Base-by-base conservation (phyloP, 23 tunicate genomes). In the Trididemnum miniatum region DNA sequence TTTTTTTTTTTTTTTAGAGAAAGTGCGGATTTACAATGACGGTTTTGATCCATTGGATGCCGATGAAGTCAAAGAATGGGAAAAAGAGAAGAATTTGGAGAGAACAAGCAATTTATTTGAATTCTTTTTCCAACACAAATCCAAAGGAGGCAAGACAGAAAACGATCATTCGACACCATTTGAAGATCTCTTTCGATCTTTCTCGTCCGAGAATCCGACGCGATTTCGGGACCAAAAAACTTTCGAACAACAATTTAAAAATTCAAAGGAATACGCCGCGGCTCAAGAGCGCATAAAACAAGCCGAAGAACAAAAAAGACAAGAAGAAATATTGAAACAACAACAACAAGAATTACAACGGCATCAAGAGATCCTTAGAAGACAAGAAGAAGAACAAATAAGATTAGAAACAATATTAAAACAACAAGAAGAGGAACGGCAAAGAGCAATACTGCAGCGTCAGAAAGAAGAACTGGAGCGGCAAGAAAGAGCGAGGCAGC, bases 41-140 rank as follows among this genome's bases (percentile, higher is more conserved):
- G 98, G 98, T 5, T 93, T 66, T 62, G 98, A 93, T 38, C 98
- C 98, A 1, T 31, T 93, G 79, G 94, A 93, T 33, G 36, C 34
- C 0, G 95, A 95, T 1, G 88, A 95, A 0, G 95, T 89, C 7
- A 85, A 73, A 12, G 85, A 85, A 36, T 89, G 92, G 88, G 99
- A 95, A 65, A 78, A 85, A 25, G 91, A 86, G 31, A 65, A 85
- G 69, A 57, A 65, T 35, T 26, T 35, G 18, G 85, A 35, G 0
- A 72, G 78, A 5, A 18, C 79, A 23, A 83, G 77, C 32, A 82
- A 82, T 32, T 38, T 89, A 38, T 85, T 89, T 75, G 62, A 89
- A 35, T 80, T 78, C 30, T 89, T 89, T 79, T 88, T 88, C 49
- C 72, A 86, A 24, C 83, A 50, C 71, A 37, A 74, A 5, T 40